A percentile compares a stretch with the other conserved stretches of the same genome.
These are phyloP conservation scores for Xestia sexstrigata DNA, from an alignment of 2,888 invertebrate species.

Conservation along the genomic window DNA sequence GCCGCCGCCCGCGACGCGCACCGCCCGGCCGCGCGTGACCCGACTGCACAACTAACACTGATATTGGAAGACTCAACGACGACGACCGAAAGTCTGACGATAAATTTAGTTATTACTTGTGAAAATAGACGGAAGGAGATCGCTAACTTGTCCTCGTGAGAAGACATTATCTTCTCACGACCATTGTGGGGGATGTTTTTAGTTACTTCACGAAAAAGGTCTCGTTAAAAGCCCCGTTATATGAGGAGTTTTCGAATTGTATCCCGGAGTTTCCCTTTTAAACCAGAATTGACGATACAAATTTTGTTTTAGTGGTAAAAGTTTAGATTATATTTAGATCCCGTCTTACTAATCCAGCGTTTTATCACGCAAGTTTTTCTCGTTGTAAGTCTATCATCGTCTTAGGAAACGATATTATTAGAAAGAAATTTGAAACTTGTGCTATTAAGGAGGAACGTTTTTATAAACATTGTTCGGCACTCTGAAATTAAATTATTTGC, in stretches of 20 bases:
- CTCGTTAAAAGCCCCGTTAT: slow-evolving; percentile 88
- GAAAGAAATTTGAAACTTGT: slow-evolving; percentile 29
- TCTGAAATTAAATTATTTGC: slow-evolving; percentile 3
- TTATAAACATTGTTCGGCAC: neutral
- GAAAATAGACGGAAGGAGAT: slow-evolving; percentile 90
- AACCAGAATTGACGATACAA: slow-evolving; percentile 79
- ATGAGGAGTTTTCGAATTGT: slow-evolving; percentile 87
- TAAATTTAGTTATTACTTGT: slow-evolving; percentile 91
- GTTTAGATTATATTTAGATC: slow-evolving; percentile 78
- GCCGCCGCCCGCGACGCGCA: slow-evolving; percentile 73
- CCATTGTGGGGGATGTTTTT: slow-evolving; percentile 88
- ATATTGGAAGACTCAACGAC: slow-evolving; percentile 87
- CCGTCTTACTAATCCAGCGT: slow-evolving; percentile 57
- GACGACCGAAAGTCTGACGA: slow-evolving; percentile 88
- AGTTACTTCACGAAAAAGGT: slow-evolving; percentile 87
- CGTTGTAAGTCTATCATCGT: slow-evolving; percentile 37
- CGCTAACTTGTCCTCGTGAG: slow-evolving; percentile 90
- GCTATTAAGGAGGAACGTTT: neutral
- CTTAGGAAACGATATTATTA: slow-evolving; percentile 27
- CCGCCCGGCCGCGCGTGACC: slow-evolving; percentile 81
- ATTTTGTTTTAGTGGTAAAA: slow-evolving; percentile 77
- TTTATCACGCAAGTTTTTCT: slow-evolving; percentile 56
- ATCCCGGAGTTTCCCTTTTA: slow-evolving; percentile 80
- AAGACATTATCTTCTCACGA: slow-evolving; percentile 90
- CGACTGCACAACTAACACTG: slow-evolving; percentile 81